Base-by-base conservation (phyloP, 2,113 vertebrate species). In the Rhinolophus sinicus region DNA sequence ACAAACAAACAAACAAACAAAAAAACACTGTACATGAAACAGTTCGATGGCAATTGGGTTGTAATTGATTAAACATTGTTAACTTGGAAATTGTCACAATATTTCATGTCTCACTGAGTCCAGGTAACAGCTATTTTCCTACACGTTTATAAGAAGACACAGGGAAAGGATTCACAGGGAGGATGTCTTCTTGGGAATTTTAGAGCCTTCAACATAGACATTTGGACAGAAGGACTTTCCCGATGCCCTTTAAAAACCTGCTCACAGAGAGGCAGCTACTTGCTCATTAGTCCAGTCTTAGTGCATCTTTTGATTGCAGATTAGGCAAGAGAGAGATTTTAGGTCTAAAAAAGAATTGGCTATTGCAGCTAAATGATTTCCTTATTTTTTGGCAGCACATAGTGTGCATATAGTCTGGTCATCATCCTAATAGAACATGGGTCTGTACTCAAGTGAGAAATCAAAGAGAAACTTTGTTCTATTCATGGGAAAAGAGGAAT, bases 311-410 rank as follows among this genome's bases (percentile, higher is more conserved):
- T 65, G 26, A 52, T 64, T 93, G 18, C 35, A 58, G 50, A 82
- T 88, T 69, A 77, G 33, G 22, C 26, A 93, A 91, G 52, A 93
- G 44, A 72, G 13, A 80, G 93, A 52, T 93, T 91, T 69, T 52
- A 88, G 54, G 7, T 67, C 44, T 80, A 94, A 91, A 50, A 67
- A 85, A 72, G 21, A 93, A 85, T 56, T 91, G 28, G 54, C 54
- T 81, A 64, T 56, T 96, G 14, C 33, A 69, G n/a, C 88, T 96
- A 85, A 93, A 52, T 91, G 9, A 33, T 70, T 92, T 94, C 62
- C 35, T 82, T 73, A 38, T 44, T 96, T 87, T 89, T 73, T 97
- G 62, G 95, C 95, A 95, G 89, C 15, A 94, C 77, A 94, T 22
- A 47, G 2, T 77, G 47, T 69, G 38, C 78, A 64, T 96, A 93